These are phyloP conservation scores for Sphaeridia pumilis DNA, from an alignment of 2,888 invertebrate species.

Conservation along the genomic window DNA sequence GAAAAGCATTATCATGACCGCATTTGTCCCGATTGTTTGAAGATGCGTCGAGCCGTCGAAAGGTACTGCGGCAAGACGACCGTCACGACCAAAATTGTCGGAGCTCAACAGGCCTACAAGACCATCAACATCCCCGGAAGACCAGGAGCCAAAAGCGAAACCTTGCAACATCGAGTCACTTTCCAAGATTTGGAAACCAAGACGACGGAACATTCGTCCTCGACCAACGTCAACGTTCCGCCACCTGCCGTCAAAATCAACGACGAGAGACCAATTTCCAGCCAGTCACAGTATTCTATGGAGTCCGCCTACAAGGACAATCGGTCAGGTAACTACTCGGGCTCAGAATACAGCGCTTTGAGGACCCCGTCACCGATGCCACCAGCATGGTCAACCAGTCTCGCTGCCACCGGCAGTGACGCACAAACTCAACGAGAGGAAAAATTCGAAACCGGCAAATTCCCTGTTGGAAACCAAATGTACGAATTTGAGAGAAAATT, in stretches of 20 bases:
- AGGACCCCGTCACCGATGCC: constrained; percentile 5
- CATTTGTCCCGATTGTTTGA: constrained; percentile 36
- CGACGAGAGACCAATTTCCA: constrained; percentile 12
- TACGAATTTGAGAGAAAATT: constrained; percentile 14
- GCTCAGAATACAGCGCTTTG: constrained; percentile 14
- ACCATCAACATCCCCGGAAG: constrained; percentile 9
- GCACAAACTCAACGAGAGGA: not conserved
- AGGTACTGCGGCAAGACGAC: constrained; percentile 26
- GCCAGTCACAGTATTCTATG: constrained; percentile 15
- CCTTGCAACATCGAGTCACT: constrained; percentile 6
- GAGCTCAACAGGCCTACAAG: constrained; percentile 2
- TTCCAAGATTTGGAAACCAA: constrained; percentile 9
- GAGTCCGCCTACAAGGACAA: constrained; percentile 13
- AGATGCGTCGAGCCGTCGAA: constrained; percentile 31
- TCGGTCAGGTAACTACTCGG: constrained; percentile 5
- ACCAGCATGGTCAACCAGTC: not conserved
- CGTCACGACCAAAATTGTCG: not conserved
- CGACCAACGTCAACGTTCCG: not conserved
- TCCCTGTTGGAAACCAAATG: constrained; percentile 13
- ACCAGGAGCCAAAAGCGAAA: constrained; percentile 10
- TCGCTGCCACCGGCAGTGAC: not conserved
- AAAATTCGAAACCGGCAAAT: constrained; percentile 9
- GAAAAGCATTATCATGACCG: constrained; percentile 34
- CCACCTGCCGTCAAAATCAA: constrained; percentile 6
- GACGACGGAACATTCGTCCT: not conserved